Base-by-base conservation (phyloP, 2,797 vertebrate species). In the Anguilla marmorata region DNA sequence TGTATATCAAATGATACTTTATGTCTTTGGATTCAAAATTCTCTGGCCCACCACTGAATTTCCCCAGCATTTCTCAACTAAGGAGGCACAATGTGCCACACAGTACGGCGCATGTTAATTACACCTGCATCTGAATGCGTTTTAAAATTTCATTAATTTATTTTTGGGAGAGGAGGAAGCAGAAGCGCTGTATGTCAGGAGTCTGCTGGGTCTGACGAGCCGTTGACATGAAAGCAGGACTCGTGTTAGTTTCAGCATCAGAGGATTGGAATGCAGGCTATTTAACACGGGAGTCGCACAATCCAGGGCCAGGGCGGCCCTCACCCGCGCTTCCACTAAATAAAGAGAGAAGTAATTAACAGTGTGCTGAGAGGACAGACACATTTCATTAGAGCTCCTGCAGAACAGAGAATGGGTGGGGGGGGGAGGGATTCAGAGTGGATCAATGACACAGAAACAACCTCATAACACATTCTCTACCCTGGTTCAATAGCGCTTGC, bases 301-400 rank as follows among this genome's bases (percentile, higher is more conserved):
- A 95, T 94, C 93, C 91, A 89, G 92, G 89, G 94, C 94, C 91
- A 90, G 94, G 94, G 94, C 93, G 94, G 72, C 91, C 90, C 90
- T 27, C 87, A 48, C 56, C 87, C 1, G 60, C 30, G 93, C 93
- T 96, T 93, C 93, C 92, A 91, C 95, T 96, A 95, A 96, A 95
- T 96, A 97, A 96, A 97, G 95, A 96, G 94, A 95, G 95, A 96
- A 95, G 94, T 96, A 96, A 96, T 96, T 96, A 97, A 95, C 95
- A 96, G 93, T 90, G 93, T 86, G 93, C 94, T 93, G 94, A 92
- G 93, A 92, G 92, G 93, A 92, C 94, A 92, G 91, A 92, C 91
- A 92, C 92, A 91, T 96, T 95, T 96, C 94, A 95, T 95, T 94
- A 95, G 88, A 94, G 91, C 84, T 85, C 91, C 90, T 86, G 91